Evolutionary conservation across 2,113 vertebrate genomes (phyloP), one percentile per base, ranked within the genome.

Genomic region (Centropus unirufus): DNA sequence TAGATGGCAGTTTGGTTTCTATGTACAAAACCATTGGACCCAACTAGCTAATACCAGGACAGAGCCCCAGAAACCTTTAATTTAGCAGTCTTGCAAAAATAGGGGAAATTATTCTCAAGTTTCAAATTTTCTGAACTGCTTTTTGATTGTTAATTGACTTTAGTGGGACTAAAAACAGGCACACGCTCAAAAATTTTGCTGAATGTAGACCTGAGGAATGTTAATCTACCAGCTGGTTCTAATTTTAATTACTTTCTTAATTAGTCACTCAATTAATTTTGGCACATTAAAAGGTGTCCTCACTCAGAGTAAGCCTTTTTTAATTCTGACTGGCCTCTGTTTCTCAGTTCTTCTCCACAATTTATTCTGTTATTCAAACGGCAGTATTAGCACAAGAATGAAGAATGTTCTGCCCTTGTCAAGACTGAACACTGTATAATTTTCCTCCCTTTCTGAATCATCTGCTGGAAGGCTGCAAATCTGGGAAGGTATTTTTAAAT

Each of bases 231-330:
- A 96, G 67, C 89, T 55, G 80, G 64, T 90, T 97, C 62, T 83
- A 82, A 90, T 97, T 94, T 55, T 58, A 72, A 87, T 69, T 91
- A 66, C 76, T 95, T 78, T 96, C 77, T 13, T 92, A 95, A 93
- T 96, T 96, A 78, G 85, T 80, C 23, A 64, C 70, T 75, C 30
- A 86, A 24, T 54, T 87, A 76, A 57, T 96, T 95, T 94, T 97
- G 87, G 63, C 89, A 96, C 72, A 61, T 91, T 90, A 77, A 81
- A 87, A 91, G 78, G 47, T 47, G 49, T 83, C 69, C 59, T 76
- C 66, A 42, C n/a, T 81, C 8, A 2, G 8, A 84, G 39, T 78
- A 90, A 61, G 32, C 47, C 57, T 92, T 73, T 40, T 89, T 87
- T 89, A 86, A 32, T 85, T 93, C n/a, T 68, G n/a, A 90, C 26